Evolutionary conservation across 2,888 invertebrate genomes (phyloP).

Genomic region (Ectemnius cavifrons): DNA sequence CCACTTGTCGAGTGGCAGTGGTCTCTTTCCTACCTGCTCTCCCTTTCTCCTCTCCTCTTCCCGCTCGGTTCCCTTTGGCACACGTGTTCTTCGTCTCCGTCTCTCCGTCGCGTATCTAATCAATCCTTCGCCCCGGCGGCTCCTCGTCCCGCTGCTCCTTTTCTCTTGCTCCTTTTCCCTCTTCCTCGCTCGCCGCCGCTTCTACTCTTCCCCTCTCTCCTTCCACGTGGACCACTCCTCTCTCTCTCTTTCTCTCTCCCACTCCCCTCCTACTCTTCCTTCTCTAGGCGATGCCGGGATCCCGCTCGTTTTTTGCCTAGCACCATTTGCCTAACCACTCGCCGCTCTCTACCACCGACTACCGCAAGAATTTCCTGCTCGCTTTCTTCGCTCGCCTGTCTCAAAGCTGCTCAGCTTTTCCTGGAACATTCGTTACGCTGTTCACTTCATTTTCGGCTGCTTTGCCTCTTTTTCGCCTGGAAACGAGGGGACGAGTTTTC

Average conservation of each 20-base stretch:
- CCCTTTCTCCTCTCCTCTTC: not conserved
- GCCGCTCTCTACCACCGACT: not conserved
- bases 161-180: not conserved
- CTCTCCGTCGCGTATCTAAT: constrained; percentile 33
- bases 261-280: too few species aligned
- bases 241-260: too few species aligned
- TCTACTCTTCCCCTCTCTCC: not conserved
- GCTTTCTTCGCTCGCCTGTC: constrained; percentile 3
- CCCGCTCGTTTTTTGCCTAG: not conserved
- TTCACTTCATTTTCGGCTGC: not conserved
- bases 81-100: constrained; percentile 6
- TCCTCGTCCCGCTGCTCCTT: constrained; percentile 6
- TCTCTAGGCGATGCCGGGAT: too few species aligned
- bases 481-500: not conserved
- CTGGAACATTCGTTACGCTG: not conserved
- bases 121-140: constrained; percentile 15
- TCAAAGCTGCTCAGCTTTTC: not conserved
- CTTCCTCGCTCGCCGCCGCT: not conserved
- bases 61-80: not conserved
- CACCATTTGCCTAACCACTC: not conserved
- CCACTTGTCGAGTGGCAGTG: not conserved
- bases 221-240: not conserved
- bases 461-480: not conserved
- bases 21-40: not conserved
- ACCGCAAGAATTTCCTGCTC: not conserved